These are phyloP conservation scores for Emesis furor DNA, from an alignment of 2,888 invertebrate genomes.

Conservation along the genomic window DNA sequence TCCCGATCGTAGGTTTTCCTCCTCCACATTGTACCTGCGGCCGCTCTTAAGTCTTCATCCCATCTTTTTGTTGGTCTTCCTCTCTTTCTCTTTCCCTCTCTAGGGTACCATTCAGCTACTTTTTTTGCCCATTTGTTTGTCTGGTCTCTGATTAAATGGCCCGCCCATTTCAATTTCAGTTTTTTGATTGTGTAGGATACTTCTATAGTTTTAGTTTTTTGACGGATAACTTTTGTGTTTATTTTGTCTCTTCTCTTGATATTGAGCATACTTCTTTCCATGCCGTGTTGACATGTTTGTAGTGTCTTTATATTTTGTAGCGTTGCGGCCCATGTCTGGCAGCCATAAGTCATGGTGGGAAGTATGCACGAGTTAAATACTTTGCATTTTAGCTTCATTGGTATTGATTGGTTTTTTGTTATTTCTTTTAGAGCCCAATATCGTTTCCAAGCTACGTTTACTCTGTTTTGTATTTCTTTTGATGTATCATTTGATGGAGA, in stretches of 20 bases:
- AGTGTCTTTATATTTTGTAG: too few relatives aligned
- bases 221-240: neutral
- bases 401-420: neutral
- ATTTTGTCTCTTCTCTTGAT: neutral
- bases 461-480: conserved; percentile 54
- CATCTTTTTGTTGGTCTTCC: too few relatives aligned
- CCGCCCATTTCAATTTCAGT: too few relatives aligned
- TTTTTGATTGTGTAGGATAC: too few relatives aligned
- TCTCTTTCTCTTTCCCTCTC: too few relatives aligned
- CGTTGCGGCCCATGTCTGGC: too few relatives aligned
- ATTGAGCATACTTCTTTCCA: conserved; percentile 29
- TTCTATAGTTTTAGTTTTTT: neutral
- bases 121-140: too few relatives aligned
- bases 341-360: neutral
- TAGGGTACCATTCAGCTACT: too few relatives aligned
- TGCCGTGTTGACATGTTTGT: neutral
- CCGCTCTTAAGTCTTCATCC: too few relatives aligned
- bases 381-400: neutral
- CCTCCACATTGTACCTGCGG: too few relatives aligned
- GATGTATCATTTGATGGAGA: conserved; percentile 35
- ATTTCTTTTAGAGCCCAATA: conserved; percentile 32
- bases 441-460: conserved; percentile 42
- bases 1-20: too few relatives aligned
- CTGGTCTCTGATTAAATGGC: too few relatives aligned
- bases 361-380: neutral